Conservation (phyloP, 1,140 invertebrate genomes). For the Pachypeltis micranthus region DNA sequence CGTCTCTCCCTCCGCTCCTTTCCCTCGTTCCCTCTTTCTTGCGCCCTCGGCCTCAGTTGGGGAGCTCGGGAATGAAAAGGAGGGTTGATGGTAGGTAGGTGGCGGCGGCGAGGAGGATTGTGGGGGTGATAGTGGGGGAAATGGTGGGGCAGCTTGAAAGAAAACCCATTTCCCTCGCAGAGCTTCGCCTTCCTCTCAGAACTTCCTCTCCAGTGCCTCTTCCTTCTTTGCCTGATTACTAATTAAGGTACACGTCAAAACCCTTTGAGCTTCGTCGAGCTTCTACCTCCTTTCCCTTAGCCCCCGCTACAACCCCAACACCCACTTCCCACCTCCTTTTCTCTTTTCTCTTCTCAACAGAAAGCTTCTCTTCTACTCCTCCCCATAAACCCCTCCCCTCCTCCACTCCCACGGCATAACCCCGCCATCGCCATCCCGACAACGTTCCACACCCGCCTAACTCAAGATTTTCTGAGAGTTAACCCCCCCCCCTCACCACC, state of each 20-base stretch:
- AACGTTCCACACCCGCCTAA: too few species aligned
- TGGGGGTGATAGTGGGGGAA: neutral
- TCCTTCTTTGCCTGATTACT: constrained; percentile 11
- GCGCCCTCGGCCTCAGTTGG: neutral
- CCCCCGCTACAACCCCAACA: neutral
- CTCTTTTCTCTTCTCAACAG: neutral
- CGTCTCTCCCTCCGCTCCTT: neutral
- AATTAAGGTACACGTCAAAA: constrained; percentile 14
- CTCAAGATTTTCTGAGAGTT: constrained; percentile 4
- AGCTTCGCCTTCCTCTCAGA: neutral
- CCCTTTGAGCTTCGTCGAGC: constrained; percentile 2
- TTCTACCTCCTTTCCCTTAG: neutral
- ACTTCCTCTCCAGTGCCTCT: neutral
- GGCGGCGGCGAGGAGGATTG: neutral
- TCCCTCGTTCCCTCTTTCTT: neutral
- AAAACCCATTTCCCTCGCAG: constrained; percentile 2
- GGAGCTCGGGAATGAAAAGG: neutral
- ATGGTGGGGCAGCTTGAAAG: neutral
- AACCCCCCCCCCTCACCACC: neutral
- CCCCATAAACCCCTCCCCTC: neutral
- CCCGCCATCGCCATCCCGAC: too few species aligned
- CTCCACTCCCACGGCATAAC: neutral
- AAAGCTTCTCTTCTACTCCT: neutral
- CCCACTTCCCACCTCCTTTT: neutral
- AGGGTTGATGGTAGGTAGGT: neutral